Percentiles rank a stretch among this genome's conserved stretches.
Evolutionary conservation across 2,113 vertebrate species (phyloP).

Genomic region (Petrocephalus zakoni): DNA sequence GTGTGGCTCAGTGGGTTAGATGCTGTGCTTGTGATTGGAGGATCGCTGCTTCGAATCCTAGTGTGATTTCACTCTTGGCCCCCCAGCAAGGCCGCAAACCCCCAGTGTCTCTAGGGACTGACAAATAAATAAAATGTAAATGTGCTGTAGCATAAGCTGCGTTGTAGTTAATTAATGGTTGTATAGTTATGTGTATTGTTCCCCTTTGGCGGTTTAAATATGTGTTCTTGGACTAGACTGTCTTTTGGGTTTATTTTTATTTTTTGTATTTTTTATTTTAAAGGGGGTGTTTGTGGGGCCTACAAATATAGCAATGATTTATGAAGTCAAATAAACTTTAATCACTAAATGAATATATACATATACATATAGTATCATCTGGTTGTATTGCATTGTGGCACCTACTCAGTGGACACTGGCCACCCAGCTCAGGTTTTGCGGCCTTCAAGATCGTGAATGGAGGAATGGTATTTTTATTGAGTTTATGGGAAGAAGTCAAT

Average conservation of each 20-base stretch:
- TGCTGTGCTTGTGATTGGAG: neutral
- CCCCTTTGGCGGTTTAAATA: neutral
- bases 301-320: neutral
- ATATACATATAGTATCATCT: neutral
- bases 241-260: neutral
- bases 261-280: neutral
- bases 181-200: neutral
- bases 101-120: neutral
- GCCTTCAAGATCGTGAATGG: conserved; percentile 30
- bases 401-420: neutral
- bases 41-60: neutral
- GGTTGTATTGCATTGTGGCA: neutral
- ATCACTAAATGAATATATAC: neutral
- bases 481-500: conserved; percentile 36
- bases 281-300: neutral
- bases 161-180: neutral
- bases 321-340: neutral
- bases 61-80: neutral
- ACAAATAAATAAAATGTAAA: neutral
- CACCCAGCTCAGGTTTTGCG: neutral
- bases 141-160: neutral
- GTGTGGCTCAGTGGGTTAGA: neutral
- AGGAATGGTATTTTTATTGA: conserved; percentile 28
- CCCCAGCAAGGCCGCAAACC: neutral
- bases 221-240: neutral